phyloP scores from a whole-genome alignment of 2,113 vertebrate species.

The Vanacampus margaritifer region DNA sequence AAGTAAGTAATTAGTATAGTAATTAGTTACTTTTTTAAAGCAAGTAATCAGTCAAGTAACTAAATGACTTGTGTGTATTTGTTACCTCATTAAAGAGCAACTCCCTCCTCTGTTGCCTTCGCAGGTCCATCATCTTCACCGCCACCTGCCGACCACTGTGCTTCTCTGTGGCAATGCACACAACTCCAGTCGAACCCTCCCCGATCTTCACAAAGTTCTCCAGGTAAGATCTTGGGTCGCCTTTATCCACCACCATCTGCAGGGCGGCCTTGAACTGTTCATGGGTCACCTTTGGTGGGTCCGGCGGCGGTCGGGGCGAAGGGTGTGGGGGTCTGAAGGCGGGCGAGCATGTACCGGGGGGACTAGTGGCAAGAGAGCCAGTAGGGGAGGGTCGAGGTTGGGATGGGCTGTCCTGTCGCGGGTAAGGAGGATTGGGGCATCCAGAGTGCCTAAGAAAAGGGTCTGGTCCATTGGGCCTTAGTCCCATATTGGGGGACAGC shows the following conservation, averaged over 20 bases:
- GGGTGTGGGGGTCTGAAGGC: conserved; percentile 83
- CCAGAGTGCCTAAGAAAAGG: conserved; percentile 70
- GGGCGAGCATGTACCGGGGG: conserved; percentile 86
- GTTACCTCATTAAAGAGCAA: conserved; percentile 95
- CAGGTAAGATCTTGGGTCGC: conserved; percentile 86
- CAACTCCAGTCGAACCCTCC: conserved; percentile 94
- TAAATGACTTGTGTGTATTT: not conserved
- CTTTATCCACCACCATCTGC: conserved; percentile 96
- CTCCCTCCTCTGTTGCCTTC: conserved; percentile 94
- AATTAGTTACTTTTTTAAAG: too few species aligned
- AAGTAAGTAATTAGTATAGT: too few species aligned
- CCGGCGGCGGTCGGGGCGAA: conserved; percentile 72
- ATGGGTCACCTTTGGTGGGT: conserved; percentile 87
- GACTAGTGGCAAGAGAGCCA: conserved; percentile 85
- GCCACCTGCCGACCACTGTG: conserved; percentile 93
- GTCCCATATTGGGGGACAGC: conserved; percentile 73
- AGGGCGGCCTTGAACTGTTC: conserved; percentile 97
- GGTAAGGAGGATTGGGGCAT: conserved; percentile 68
- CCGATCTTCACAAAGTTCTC: conserved; percentile 97
- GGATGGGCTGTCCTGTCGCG: conserved; percentile 77
- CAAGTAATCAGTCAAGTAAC: too few species aligned
- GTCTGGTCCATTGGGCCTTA: conserved; percentile 67
- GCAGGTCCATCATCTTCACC: conserved; percentile 98
- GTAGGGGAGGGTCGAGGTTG: conserved; percentile 86
- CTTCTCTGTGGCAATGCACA: conserved; percentile 93